Evolutionary conservation across 1,140 invertebrate genomes (phyloP).

Genomic region (Diachasmimorpha longicaudata): DNA sequence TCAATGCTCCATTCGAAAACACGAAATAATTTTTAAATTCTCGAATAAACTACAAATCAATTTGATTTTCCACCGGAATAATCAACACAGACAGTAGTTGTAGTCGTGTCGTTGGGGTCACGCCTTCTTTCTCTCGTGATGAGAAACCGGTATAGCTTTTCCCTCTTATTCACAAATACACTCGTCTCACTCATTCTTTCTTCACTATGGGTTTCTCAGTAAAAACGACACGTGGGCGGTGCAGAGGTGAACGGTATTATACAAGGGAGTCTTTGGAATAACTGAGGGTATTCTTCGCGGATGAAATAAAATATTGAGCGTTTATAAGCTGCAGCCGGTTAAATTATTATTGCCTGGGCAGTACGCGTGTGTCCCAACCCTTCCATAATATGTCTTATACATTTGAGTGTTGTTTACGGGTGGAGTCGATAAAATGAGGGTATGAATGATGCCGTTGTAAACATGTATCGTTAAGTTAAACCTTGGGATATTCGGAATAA

Average conservation of each 20-base stretch:
- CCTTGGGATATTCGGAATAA: not conserved
- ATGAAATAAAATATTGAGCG: slow-evolving; percentile 11
- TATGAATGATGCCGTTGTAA: slow-evolving; percentile 6
- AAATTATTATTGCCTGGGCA: slow-evolving; percentile 8
- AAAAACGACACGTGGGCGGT: slow-evolving; percentile 9
- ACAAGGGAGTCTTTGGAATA: not conserved
- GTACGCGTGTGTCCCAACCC: not conserved
- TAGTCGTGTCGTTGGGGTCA: slow-evolving; percentile 40
- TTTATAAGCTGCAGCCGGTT: not conserved
- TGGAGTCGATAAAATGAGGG: slow-evolving; percentile 8
- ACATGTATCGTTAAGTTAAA: slow-evolving; percentile 10
- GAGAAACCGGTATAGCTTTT: slow-evolving; percentile 49
- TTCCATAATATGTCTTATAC: not conserved
- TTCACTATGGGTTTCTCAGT: not conserved
- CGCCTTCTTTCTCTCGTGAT: slow-evolving; percentile 37
- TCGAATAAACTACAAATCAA: not conserved
- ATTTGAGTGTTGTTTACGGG: slow-evolving; percentile 4
- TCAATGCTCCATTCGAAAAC: no score
- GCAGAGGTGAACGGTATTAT: not conserved
- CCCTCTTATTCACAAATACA: slow-evolving; percentile 25
- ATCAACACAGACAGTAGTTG: slow-evolving; percentile 53
- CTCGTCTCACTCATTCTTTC: not conserved
- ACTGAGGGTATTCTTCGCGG: not conserved
- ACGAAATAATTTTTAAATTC: no score
- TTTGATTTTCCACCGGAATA: slow-evolving; percentile 26